These are phyloP conservation scores for Galemys pyrenaicus DNA, from an alignment of 2,113 vertebrate species.

Conservation along the genomic window DNA sequence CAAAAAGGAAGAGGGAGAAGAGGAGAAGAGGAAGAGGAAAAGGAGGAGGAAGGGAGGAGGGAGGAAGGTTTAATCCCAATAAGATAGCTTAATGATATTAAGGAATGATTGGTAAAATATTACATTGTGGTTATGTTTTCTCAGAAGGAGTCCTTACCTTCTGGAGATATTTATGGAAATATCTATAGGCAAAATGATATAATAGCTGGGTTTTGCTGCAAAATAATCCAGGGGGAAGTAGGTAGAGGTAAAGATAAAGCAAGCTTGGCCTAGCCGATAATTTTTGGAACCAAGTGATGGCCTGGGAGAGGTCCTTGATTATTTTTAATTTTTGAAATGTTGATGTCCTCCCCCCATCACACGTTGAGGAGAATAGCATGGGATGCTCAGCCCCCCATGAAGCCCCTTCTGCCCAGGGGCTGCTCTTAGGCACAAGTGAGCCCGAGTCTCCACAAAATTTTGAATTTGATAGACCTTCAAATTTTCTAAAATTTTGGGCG, in stretches of 20 bases:
- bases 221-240: not conserved
- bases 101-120: not conserved
- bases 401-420: too few species aligned
- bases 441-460: too few species aligned
- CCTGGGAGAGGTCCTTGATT: too few species aligned
- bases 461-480: too few species aligned
- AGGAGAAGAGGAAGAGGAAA: too few species aligned
- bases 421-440: too few species aligned
- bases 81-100: not conserved
- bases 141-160: not conserved
- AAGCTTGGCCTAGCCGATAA: not conserved
- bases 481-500: too few species aligned
- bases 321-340: too few species aligned
- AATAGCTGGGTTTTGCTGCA: not conserved
- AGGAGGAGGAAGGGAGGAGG: not conserved
- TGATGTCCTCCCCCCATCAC: too few species aligned
- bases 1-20: not conserved
- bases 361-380: too few species aligned
- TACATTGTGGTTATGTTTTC: not conserved
- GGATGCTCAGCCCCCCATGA: too few species aligned
- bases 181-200: not conserved
- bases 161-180: not conserved
- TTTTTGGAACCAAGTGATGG: not conserved
- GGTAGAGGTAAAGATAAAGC: not conserved
- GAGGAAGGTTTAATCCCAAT: not conserved